phyloP scores from a whole-genome alignment of 2,888 invertebrate species.

The Tipula helvola region DNA sequence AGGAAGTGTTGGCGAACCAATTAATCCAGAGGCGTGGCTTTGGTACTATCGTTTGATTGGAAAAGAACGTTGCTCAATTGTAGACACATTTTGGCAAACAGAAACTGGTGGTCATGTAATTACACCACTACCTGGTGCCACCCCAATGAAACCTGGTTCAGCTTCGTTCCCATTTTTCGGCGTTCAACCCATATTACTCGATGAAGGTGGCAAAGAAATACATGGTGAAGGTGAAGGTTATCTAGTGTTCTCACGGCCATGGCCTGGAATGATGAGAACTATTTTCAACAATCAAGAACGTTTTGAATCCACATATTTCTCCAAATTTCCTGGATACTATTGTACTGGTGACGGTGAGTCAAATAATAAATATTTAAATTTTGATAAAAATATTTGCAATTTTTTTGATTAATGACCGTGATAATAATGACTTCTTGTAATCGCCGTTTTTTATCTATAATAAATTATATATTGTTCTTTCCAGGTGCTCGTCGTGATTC shows the following conservation, averaged over 20 bases:
- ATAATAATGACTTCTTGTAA: background rate
- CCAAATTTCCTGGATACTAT: constrained; percentile 92
- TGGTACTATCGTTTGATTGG: constrained; percentile 89
- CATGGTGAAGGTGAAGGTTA: constrained; percentile 89
- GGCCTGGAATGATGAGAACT: constrained; percentile 98
- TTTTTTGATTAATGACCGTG: background rate
- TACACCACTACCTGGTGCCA: constrained; percentile 90
- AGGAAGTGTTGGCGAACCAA: constrained; percentile 98
- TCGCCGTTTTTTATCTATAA: background rate
- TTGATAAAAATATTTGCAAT: background rate
- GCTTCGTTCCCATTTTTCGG: constrained; percentile 98
- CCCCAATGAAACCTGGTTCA: constrained; percentile 94
- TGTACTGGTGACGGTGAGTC: constrained; percentile 91
- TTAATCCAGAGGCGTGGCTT: constrained; percentile 95
- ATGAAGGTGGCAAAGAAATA: constrained; percentile 75
- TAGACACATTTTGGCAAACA: constrained; percentile 99
- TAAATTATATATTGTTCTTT: constrained; percentile 14
- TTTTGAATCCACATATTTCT: constrained; percentile 86
- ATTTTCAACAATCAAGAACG: constrained; percentile 83
- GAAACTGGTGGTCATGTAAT: constrained; percentile 98
- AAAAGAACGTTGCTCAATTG: constrained; percentile 73
- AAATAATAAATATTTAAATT: background rate
- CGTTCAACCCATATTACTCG: constrained; percentile 74
- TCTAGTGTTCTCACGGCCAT: constrained; percentile 85
- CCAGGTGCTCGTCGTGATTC: constrained; percentile 79